Evolutionary conservation across 2,797 vertebrate species (phyloP).

Genomic region (Loris lydekkerianus): DNA sequence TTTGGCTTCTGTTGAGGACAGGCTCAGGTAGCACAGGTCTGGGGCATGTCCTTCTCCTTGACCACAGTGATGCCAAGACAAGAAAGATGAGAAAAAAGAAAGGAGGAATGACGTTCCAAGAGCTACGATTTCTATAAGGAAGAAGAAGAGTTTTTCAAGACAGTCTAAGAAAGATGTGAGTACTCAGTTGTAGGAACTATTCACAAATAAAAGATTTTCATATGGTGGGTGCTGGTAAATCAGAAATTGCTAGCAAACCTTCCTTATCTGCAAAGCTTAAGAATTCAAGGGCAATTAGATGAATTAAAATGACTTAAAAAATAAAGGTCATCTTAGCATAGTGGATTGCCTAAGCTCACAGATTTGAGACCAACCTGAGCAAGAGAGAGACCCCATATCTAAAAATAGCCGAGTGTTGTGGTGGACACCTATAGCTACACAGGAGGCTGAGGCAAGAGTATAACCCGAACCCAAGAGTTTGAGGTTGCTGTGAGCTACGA

Average conservation of each 20-base stretch:
- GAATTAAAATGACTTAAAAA: not conserved
- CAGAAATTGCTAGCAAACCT: constrained; percentile 3
- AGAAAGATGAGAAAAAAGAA: not conserved
- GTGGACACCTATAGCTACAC: too few species aligned
- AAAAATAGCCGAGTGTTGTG: too few species aligned
- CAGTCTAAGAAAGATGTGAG: not conserved
- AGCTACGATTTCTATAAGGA: not conserved
- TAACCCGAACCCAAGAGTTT: too few species aligned
- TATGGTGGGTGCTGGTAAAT: not conserved
- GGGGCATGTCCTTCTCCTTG: not conserved
- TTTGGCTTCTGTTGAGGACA: not conserved
- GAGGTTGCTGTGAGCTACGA: too few species aligned
- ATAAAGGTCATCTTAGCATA: not conserved
- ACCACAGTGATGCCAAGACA: not conserved
- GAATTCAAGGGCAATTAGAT: constrained; percentile 10
- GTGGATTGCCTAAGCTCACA: too few species aligned
- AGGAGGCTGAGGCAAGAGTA: too few species aligned
- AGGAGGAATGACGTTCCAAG: not conserved
- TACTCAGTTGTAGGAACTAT: not conserved
- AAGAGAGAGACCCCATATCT: too few species aligned
- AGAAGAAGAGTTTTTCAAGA: not conserved
- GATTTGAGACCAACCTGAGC: too few species aligned
- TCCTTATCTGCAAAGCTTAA: not conserved
- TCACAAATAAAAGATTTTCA: constrained; percentile 24
- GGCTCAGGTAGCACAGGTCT: not conserved